Evolutionary conservation across 2,888 invertebrate genomes (phyloP).

Genomic region (Lasioglossum vierecki): DNA sequence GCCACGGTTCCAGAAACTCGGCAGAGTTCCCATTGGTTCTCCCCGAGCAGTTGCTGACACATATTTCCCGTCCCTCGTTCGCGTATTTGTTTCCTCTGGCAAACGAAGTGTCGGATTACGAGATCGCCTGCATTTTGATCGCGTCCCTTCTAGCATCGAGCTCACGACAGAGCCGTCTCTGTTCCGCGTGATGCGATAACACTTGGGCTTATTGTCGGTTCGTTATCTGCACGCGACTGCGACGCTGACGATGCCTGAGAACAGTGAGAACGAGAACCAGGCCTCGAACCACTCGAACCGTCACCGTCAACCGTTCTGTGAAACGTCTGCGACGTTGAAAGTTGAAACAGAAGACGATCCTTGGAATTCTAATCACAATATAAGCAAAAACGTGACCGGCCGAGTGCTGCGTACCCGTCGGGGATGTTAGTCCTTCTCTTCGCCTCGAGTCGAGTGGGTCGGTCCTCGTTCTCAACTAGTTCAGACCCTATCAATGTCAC

Average conservation of each 20-base stretch:
- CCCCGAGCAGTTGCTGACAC: background rate
- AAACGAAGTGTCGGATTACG: background rate
- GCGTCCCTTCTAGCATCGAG: background rate
- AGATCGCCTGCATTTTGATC: background rate
- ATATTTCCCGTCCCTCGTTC: background rate
- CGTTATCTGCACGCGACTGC: constrained; percentile 52
- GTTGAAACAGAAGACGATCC: constrained; percentile 56
- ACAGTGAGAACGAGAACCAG: constrained; percentile 50
- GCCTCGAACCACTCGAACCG: constrained; percentile 8
- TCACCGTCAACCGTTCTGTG: background rate
- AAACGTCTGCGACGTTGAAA: constrained; percentile 57
- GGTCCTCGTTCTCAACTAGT: background rate
- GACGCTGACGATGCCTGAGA: constrained; percentile 68
- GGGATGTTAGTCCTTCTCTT: constrained; percentile 57
- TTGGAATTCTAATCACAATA: constrained; percentile 46
- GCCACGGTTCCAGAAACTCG: background rate
- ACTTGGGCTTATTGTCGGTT: constrained; percentile 3
- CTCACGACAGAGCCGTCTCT: background rate
- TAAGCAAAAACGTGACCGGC: constrained; percentile 54
- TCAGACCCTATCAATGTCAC: background rate
- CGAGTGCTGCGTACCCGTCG: background rate
- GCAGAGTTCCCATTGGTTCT: background rate
- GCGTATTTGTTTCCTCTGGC: background rate
- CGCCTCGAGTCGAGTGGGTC: constrained; percentile 43
- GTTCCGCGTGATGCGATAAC: constrained; percentile 37